phyloP scores from a whole-genome alignment of 2,113 vertebrate species.

The Stomatorhinus ivindoensis region DNA sequence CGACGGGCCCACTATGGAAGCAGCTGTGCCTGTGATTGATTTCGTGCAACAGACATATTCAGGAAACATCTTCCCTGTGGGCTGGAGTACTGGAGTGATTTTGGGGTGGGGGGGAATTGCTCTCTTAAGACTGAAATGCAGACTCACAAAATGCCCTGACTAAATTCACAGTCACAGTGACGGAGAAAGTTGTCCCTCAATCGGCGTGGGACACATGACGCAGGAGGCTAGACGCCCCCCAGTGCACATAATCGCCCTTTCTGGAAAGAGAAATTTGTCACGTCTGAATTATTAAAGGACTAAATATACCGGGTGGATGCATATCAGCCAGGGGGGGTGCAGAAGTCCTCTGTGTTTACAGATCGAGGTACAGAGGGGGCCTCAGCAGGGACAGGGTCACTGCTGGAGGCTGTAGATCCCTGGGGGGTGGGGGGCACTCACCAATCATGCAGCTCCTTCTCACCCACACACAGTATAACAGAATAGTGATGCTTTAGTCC shows the following conservation, averaged over 20 bases:
- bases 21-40: neutral
- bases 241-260: conserved; percentile 51
- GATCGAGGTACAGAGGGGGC: conserved; percentile 22
- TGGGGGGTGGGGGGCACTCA: conserved; percentile 36
- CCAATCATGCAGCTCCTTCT: neutral
- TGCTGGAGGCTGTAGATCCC: conserved; percentile 36
- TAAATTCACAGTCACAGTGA: neutral
- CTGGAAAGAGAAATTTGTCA: conserved; percentile 48
- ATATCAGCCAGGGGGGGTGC: conserved; percentile 16
- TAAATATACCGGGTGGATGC: conserved; percentile 61
- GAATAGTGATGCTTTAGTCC: neutral
- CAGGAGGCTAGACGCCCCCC: conserved; percentile 27
- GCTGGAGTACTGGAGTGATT: neutral
- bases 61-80: neutral
- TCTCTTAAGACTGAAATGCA: neutral
- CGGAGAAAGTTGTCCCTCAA: neutral
- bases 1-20: neutral
- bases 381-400: conserved; percentile 27
- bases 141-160: neutral
- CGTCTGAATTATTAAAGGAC: conserved; percentile 58
- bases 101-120: neutral
- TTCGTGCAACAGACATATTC: neutral
- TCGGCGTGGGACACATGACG: neutral
- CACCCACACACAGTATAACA: neutral
- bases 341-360: too few species aligned